Evolutionary conservation across 1,140 invertebrate genomes (phyloP).

Genomic region (Drosophila rhopaloa): DNA sequence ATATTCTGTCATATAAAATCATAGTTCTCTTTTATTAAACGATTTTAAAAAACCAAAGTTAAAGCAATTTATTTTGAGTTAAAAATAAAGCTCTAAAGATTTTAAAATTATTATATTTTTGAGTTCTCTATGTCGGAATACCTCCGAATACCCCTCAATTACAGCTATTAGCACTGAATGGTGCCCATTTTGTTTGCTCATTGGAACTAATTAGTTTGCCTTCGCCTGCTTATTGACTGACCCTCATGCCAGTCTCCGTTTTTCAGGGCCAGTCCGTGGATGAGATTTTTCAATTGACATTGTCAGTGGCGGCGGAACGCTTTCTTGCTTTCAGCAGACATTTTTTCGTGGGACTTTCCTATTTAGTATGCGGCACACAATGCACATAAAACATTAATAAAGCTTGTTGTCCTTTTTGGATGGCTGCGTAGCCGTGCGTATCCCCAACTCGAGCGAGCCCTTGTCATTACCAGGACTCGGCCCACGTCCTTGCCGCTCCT

Average conservation of each 20-base stretch:
- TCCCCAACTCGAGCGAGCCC: slow-evolving; percentile 47
- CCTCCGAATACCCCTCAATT: slow-evolving; percentile 9
- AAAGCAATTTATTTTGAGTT: background rate
- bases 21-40: too few species aligned
- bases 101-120: background rate
- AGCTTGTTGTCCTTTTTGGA: slow-evolving; percentile 81
- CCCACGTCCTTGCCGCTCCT: slow-evolving; percentile 3
- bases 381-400: slow-evolving; percentile 83
- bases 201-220: slow-evolving; percentile 81
- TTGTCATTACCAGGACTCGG: slow-evolving; percentile 76
- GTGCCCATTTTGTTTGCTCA: slow-evolving; percentile 67
- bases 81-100: background rate
- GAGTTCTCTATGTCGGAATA: background rate
- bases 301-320: slow-evolving; percentile 37
- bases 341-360: slow-evolving; percentile 12
- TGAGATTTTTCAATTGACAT: slow-evolving; percentile 78
- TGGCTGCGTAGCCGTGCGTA: slow-evolving; percentile 51
- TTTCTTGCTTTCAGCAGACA: background rate
- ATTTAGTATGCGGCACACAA: slow-evolving; percentile 79
- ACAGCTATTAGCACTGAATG: slow-evolving; percentile 43
- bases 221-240: slow-evolving; percentile 71
- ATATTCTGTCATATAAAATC: too few species aligned
- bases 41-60: too few species aligned
- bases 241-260: slow-evolving; percentile 2
- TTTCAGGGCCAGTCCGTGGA: slow-evolving; percentile 12